Conservation (phyloP, 2,797 vertebrate species). For the Cercopithecus petaurista region DNA sequence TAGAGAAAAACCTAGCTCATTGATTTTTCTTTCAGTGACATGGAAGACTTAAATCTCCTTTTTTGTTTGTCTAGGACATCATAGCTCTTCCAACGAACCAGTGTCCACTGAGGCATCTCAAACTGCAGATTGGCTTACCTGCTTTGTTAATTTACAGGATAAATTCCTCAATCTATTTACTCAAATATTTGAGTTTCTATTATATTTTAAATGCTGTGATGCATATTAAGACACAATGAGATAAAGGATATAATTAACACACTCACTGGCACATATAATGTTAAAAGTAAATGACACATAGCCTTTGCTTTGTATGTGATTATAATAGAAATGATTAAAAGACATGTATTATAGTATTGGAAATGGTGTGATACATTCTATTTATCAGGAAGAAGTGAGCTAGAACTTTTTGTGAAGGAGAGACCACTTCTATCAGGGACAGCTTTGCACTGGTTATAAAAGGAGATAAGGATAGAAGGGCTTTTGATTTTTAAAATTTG, state of each 20-base stretch:
- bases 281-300: background rate
- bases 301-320: background rate
- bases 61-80: background rate
- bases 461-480: background rate
- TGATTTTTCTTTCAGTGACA: background rate
- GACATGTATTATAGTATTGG: background rate
- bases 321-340: background rate
- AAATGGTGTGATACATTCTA: background rate
- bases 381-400: background rate
- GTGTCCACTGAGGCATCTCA: background rate
- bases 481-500: background rate
- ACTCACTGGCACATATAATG: background rate
- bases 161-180: background rate
- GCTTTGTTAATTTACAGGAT: background rate
- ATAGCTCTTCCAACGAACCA: background rate
- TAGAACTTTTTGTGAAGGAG: background rate
- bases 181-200: conserved; percentile 51
- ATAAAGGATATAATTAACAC: background rate
- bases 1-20: background rate
- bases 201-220: background rate
- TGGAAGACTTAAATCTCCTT: background rate
- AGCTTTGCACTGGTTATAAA: background rate
- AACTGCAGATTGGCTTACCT: background rate
- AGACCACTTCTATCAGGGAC: background rate
- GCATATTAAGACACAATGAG: background rate